A percentile compares a stretch with the other conserved stretches of the same genome.
These are phyloP conservation scores for Aromia moschata DNA, from an alignment of 2,888 invertebrate genomes.

Conservation along the genomic window DNA sequence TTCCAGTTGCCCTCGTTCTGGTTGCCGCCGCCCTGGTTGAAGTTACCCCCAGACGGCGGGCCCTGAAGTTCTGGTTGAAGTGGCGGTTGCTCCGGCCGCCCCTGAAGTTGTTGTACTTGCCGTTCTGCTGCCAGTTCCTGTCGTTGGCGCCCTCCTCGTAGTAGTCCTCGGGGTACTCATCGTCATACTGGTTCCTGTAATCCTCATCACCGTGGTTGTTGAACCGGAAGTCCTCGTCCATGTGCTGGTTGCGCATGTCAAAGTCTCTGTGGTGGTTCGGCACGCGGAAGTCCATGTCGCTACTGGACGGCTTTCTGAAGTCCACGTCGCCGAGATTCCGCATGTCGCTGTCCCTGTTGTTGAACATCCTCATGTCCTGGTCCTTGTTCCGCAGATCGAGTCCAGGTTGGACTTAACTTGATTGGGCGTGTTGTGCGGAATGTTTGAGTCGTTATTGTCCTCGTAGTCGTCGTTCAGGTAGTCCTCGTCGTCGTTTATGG, in stretches of 20 bases:
- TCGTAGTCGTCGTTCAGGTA: conserved; percentile 65
- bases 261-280: conserved; percentile 49
- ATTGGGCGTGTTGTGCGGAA: conserved; percentile 32
- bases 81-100: conserved; percentile 10
- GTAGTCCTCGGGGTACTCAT: conserved; percentile 61
- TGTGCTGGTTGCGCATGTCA: conserved; percentile 50
- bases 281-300: conserved; percentile 45
- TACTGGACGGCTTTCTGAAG: conserved; percentile 40
- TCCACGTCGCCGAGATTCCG: conserved; percentile 47
- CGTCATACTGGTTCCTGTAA: conserved; percentile 51
- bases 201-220: conserved; percentile 42
- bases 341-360: conserved; percentile 48
- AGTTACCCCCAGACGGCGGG: conserved; percentile 14
- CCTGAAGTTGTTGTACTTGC: conserved; percentile 49
- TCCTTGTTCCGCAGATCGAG: conserved; percentile 47
- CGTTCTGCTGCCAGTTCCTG: conserved; percentile 61
- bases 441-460: conserved; percentile 51
- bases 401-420: conserved; percentile 30
- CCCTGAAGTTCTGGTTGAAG: conserved; percentile 30
- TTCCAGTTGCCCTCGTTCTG: conserved; percentile 25
- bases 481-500: conserved; percentile 70
- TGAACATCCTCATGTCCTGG: conserved; percentile 53
- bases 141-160: conserved; percentile 55
- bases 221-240: conserved; percentile 53
- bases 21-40: conserved; percentile 13